Base-by-base conservation (phyloP, 1,140 invertebrate genomes). In the Cepaea nemoralis region DNA sequence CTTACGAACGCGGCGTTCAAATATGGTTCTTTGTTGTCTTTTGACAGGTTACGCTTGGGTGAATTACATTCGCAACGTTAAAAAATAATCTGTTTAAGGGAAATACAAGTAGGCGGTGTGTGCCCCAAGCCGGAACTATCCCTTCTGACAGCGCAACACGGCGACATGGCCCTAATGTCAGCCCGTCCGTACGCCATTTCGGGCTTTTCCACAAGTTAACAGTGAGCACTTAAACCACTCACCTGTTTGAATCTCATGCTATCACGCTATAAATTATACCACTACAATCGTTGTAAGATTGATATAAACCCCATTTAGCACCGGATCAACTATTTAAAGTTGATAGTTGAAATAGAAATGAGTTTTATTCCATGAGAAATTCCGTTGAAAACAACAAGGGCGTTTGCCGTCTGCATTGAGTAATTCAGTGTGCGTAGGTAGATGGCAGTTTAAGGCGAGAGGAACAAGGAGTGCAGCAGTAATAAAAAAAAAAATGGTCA, bases 211-310 rank as follows among this genome's bases (percentile, higher is more conserved):
- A 19, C 42, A 19, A 45, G 42, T 19, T 8, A 45, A 19, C 19
- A 45, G 45, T 76, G 45, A 76, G 74, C 35, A 76, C 74, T 40
- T 37, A 27, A 31, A 22, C 33, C 67, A 50, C 77, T 70, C 66
- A 80, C 77, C 77, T 80, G 77, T 71, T 80, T 80, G 67, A 70
- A 80, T 12, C 77, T 37, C 77, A 80, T 80, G 27, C 67, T 78
- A 27, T 48, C 19, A 31, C 45, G 33, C 6, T 76, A 5, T 42
- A 6, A n/a, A 16, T 76, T 76, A 5, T 37, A 22, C 33, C 33
- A 63, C 16, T 12, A 27, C 24, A 59, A 55, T 55, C 19, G 35
- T 16, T 59, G 33, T 40, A 24, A 33, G n/a, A 3, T 45, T 14
- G 14, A 31, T 35, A 2, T 10, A 27, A 10, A 48, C 22, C 5